These are phyloP conservation scores for Aegithalos caudatus DNA, from an alignment of 2,113 vertebrate species.

Conservation along the genomic window DNA sequence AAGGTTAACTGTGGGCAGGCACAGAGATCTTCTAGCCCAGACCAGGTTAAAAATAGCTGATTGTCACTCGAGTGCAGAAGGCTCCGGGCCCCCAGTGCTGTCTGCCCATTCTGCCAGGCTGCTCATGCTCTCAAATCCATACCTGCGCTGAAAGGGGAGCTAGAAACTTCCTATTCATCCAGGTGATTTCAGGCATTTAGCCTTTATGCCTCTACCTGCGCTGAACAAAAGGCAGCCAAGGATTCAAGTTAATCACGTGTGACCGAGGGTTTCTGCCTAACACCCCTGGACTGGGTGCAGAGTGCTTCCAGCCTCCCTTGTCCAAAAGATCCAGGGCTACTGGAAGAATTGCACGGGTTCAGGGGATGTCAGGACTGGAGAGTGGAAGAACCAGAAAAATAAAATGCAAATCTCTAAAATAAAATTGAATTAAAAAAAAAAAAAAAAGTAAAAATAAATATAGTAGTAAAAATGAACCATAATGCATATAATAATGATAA, in stretches of 20 bases:
- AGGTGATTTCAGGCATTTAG: not conserved
- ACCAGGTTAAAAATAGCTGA: not conserved
- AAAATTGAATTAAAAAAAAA: not conserved
- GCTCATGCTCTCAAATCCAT: not conserved
- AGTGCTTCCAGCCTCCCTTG: not conserved
- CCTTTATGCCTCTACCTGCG: not conserved
- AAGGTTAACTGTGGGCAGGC: not conserved
- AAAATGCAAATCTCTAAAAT: not conserved
- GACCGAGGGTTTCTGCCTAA: accelerated
- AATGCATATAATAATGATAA: accelerated
- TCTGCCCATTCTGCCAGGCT: not conserved
- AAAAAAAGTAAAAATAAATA: not conserved
- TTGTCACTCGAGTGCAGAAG: not conserved
- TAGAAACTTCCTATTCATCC: not conserved
- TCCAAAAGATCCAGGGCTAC: not conserved
- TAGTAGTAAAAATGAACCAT: accelerated
- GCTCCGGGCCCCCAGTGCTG: not conserved
- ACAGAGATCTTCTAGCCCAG: not conserved
- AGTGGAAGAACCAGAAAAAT: not conserved
- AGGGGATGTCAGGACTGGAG: not conserved
- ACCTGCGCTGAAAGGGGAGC: not conserved
- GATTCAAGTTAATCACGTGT: not conserved
- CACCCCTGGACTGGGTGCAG: not conserved
- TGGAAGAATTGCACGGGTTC: not conserved
- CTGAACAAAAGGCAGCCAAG: not conserved